These are phyloP conservation scores for Gavia stellata DNA, from an alignment of 2,113 vertebrate species.

Conservation along the genomic window DNA sequence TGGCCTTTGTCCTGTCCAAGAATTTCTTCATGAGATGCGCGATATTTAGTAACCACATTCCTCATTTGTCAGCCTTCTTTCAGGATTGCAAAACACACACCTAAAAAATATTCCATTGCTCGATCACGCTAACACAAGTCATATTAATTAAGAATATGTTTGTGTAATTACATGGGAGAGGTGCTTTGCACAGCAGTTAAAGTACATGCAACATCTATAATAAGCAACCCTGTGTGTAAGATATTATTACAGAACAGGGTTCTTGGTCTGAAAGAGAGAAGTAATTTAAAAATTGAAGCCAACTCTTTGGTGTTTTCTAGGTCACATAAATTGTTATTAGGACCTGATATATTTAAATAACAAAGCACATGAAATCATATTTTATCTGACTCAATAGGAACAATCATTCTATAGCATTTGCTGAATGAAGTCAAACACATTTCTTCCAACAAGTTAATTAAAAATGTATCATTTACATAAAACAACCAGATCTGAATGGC, in stretches of 20 bases:
- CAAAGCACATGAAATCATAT: neutral
- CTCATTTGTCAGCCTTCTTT: constrained; percentile 4
- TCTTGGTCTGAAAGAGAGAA: constrained; percentile 45
- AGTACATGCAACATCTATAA: constrained; percentile 57
- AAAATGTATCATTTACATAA: neutral
- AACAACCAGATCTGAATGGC: neutral
- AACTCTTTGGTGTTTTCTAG: constrained; percentile 41
- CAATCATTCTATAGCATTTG: neutral
- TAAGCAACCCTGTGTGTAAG: constrained; percentile 35
- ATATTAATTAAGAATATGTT: constrained; percentile 56
- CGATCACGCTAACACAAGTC: constrained; percentile 56
- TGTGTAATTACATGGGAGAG: constrained; percentile 68
- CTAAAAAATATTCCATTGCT: constrained; percentile 45
- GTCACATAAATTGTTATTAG: constrained; percentile 50
- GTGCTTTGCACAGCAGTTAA: constrained; percentile 54
- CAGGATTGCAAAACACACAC: constrained; percentile 47
- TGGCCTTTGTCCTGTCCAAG: neutral
- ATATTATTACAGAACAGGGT: constrained; percentile 47
- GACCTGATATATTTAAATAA: constrained; percentile 10
- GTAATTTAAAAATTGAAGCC: constrained; percentile 36
- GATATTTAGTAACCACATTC: constrained; percentile 8
- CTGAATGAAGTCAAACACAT: neutral
- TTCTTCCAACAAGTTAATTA: neutral
- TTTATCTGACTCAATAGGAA: constrained; percentile 39
- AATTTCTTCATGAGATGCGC: neutral